Percentiles rank a stretch among this genome's conserved stretches.
Conservation (phyloP, 2,113 vertebrate genomes). For the Cochlearius cochlearius region DNA sequence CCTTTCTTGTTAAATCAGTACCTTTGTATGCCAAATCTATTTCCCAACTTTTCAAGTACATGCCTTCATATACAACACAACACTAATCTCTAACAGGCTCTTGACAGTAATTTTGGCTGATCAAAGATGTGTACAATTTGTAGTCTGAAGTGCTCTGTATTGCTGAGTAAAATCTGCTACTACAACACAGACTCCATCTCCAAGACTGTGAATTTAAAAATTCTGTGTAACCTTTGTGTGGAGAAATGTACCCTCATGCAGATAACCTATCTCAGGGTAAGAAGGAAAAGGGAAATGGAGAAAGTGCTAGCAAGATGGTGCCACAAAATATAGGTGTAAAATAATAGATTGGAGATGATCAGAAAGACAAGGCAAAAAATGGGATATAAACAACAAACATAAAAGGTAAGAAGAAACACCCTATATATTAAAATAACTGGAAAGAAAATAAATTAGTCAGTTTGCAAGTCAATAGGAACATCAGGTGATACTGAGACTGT, state of each 20-base stretch:
- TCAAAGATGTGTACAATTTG: neutral
- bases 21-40: neutral
- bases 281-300: neutral
- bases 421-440: neutral
- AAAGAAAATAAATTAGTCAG: neutral
- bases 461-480: neutral
- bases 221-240: neutral
- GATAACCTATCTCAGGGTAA: neutral
- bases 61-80: neutral
- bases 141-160: neutral
- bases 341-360: neutral
- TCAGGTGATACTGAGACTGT: neutral
- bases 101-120: neutral
- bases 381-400: neutral
- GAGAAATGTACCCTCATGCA: neutral
- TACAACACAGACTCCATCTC: neutral
- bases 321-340: neutral
- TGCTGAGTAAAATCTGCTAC: neutral
- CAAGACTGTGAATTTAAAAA: neutral
- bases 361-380: neutral
- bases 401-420: neutral
- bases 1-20: neutral
- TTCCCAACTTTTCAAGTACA: neutral
- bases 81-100: neutral
- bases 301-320: neutral